These are phyloP conservation scores for Xylocampa areola DNA, from an alignment of 2,888 invertebrate genomes.

Conservation along the genomic window DNA sequence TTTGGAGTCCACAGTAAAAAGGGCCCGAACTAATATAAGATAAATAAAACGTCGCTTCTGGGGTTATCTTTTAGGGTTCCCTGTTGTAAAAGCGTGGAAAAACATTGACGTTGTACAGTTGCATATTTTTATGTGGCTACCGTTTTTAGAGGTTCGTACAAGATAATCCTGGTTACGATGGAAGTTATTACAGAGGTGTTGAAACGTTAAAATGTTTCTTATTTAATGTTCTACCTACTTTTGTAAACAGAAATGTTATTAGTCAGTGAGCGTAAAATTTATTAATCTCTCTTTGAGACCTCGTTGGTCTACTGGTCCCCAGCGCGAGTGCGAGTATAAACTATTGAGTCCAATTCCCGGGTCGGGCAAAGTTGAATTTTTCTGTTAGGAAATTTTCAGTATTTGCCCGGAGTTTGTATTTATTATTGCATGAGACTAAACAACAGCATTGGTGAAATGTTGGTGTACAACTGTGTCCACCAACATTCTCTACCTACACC, in stretches of 20 bases:
- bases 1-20: constrained; percentile 30
- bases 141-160: constrained; percentile 11
- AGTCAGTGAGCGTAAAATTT: no score
- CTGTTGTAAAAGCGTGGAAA: constrained; percentile 26
- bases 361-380: no score
- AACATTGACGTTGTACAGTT: constrained; percentile 37
- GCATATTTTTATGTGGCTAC: constrained; percentile 30
- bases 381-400: no score
- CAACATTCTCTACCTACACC: no score
- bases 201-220: not conserved
- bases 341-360: no score
- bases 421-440: no score
- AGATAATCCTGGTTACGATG: constrained; percentile 18
- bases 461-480: no score
- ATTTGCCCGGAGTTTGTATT: not conserved
- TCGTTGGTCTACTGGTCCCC: no score
- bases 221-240: not conserved
- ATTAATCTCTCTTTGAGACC: no score
- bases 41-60: constrained; percentile 41
- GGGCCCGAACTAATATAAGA: constrained; percentile 24
- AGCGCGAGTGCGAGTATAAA: no score
- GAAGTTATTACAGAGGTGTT: constrained; percentile 2
- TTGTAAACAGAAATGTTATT: not conserved
- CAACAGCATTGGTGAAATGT: no score
- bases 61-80: constrained; percentile 29